Conservation (phyloP, 2,797 vertebrate species). For the Loriculus beryllinus region DNA sequence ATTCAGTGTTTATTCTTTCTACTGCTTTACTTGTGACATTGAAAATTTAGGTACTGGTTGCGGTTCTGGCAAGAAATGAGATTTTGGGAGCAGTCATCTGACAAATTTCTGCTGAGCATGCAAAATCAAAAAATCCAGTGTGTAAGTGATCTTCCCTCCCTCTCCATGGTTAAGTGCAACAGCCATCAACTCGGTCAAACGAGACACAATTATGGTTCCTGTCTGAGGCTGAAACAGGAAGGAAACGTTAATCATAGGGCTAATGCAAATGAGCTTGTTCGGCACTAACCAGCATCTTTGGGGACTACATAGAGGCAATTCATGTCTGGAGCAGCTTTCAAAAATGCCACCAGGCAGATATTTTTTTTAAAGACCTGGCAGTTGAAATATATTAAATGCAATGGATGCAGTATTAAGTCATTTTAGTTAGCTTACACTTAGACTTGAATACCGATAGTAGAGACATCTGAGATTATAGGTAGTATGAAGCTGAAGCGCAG, state of each 20-base stretch:
- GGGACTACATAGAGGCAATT: slow-evolving; percentile 6
- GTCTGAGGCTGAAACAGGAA: slow-evolving; percentile 40
- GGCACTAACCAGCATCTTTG: background rate
- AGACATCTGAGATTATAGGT: background rate
- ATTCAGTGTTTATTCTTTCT: background rate
- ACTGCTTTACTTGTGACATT: background rate
- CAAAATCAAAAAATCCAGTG: background rate
- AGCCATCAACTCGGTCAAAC: background rate
- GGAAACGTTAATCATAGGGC: background rate
- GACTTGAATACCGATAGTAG: background rate
- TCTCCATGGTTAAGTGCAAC: background rate
- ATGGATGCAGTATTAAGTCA: background rate
- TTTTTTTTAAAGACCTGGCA: background rate
- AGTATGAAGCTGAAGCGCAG: background rate
- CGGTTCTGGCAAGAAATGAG: background rate
- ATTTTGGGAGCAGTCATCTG: background rate
- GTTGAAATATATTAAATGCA: background rate
- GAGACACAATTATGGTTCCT: background rate
- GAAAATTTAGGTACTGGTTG: background rate
- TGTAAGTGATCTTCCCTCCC: background rate
- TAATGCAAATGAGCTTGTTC: background rate
- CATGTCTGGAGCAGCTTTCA: background rate
- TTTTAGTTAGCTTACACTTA: background rate
- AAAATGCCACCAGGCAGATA: slow-evolving; percentile 2
- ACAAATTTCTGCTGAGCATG: background rate